Evolutionary conservation across 2,113 vertebrate species (phyloP).

Genomic region (Sphyrna mokarran): DNA sequence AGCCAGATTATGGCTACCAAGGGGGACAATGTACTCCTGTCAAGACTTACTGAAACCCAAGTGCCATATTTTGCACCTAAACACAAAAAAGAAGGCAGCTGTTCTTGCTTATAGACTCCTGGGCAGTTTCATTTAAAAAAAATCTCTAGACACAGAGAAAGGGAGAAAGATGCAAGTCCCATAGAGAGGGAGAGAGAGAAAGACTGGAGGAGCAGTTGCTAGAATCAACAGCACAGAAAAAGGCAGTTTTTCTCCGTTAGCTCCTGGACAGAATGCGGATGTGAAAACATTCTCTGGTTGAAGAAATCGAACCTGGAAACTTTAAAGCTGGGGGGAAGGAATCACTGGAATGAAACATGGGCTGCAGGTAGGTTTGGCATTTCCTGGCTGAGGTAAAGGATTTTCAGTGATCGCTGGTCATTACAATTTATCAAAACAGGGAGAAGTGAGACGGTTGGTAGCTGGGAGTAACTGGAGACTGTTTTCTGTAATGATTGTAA

Average conservation of each 20-base stretch:
- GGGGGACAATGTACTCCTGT: background rate
- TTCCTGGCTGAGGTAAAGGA: background rate
- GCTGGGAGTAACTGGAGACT: background rate
- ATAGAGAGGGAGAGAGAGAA: background rate
- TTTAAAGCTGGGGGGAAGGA: background rate
- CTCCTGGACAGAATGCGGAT: background rate
- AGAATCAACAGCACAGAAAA: background rate
- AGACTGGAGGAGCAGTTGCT: background rate
- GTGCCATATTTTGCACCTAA: background rate
- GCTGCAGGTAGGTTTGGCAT: background rate
- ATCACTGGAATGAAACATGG: background rate
- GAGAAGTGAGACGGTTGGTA: background rate
- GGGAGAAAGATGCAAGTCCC: background rate
- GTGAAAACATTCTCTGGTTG: background rate
- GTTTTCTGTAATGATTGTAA: background rate
- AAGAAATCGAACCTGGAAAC: background rate
- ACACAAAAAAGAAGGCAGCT: background rate
- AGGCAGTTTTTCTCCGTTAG: background rate
- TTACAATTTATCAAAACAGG: background rate
- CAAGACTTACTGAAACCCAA: background rate
- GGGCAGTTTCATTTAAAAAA: background rate
- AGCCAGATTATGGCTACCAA: background rate
- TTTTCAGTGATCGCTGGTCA: background rate
- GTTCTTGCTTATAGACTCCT: background rate
- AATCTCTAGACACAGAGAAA: background rate